These are phyloP conservation scores for Gerris lacustris DNA, from an alignment of 2,888 invertebrate species.

Conservation along the genomic window DNA sequence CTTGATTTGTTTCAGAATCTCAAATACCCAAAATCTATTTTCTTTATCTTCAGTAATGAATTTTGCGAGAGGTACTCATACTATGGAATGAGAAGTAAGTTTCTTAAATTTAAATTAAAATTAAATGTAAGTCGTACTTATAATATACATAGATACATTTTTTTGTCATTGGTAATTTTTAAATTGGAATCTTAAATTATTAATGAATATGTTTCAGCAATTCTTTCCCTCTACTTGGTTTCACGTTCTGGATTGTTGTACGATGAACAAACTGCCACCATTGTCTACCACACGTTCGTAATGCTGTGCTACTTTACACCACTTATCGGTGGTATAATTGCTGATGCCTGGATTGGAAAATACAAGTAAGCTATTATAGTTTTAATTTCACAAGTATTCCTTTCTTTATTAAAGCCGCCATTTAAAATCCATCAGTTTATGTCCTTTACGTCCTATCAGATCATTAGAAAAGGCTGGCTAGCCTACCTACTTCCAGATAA, in stretches of 20 bases:
- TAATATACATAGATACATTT: no score
- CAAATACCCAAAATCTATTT: constrained; percentile 75
- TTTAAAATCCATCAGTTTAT: no score
- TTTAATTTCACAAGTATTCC: background rate
- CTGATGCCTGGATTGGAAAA: constrained; percentile 85
- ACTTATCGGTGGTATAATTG: constrained; percentile 79
- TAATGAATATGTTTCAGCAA: background rate
- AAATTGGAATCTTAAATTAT: no score
- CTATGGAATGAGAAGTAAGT: constrained; percentile 93
- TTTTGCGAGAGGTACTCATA: constrained; percentile 95
- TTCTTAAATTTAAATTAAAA: constrained; percentile 9
- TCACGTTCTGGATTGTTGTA: constrained; percentile 53
- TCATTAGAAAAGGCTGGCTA: background rate
- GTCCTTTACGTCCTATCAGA: no score
- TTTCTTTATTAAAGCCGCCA: no score
- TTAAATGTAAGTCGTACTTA: no score
- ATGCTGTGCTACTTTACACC: constrained; percentile 86
- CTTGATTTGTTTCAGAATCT: constrained; percentile 44
- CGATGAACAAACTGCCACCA: constrained; percentile 59
- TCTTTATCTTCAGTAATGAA: constrained; percentile 90
- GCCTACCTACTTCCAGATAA: no score
- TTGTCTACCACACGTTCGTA: constrained; percentile 78
- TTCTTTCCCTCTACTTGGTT: constrained; percentile 70
- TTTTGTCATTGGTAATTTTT: no score
- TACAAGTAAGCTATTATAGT: constrained; percentile 46